phyloP scores from a whole-genome alignment of 2,797 vertebrate species.

The Capromys pilorides region DNA sequence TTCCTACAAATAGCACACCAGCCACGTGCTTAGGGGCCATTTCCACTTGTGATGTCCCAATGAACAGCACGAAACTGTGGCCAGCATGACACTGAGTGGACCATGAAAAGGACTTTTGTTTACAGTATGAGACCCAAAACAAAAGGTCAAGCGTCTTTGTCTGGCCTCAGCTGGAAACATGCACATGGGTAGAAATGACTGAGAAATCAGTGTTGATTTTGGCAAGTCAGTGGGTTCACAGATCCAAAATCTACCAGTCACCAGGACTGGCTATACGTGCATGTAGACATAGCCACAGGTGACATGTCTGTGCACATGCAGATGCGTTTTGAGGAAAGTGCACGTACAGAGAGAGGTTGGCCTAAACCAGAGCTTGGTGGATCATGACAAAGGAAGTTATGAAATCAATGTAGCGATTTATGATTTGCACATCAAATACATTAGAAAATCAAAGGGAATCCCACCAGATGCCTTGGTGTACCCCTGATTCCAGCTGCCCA shows the following conservation, averaged over 20 bases:
- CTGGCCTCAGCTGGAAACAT: neutral
- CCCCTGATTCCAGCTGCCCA: neutral
- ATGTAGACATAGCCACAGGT: neutral
- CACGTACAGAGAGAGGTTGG: neutral
- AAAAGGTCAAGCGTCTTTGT: neutral
- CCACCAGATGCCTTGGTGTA: neutral
- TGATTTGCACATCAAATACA: neutral
- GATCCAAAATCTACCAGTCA: neutral
- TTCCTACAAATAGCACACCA: neutral
- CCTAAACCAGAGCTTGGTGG: neutral
- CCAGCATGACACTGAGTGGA: neutral
- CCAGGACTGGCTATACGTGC: neutral
- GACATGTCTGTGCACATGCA: accelerated
- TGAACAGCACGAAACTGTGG: neutral
- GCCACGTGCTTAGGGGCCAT: neutral
- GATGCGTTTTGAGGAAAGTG: too few relatives aligned
- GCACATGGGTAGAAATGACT: neutral
- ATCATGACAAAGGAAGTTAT: neutral
- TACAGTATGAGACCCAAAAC: neutral
- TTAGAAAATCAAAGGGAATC: neutral
- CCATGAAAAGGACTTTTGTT: neutral
- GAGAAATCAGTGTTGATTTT: neutral
- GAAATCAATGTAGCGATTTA: neutral
- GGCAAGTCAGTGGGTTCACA: neutral
- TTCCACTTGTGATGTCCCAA: neutral